A percentile compares a stretch with the other conserved stretches of the same genome.
Conservation (phyloP, 2,113 vertebrate genomes). For the Osmerus mordax region DNA sequence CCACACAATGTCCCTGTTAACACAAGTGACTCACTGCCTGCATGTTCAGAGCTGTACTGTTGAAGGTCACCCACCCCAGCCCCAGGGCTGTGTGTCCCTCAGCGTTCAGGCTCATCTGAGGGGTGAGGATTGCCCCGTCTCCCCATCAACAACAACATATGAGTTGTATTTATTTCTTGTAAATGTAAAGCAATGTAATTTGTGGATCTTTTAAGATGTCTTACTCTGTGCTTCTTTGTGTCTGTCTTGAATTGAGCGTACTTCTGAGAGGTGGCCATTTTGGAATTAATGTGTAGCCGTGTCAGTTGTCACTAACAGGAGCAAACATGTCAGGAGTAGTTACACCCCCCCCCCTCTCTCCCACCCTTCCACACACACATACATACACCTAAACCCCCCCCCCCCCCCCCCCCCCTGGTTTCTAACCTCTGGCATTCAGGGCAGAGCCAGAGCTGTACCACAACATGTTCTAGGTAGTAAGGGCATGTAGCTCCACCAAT, state of each 20-base stretch:
- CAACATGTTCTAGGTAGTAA: slow-evolving; percentile 24
- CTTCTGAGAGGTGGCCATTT: not conserved
- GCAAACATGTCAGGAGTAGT: slow-evolving; percentile 4
- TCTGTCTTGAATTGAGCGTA: not conserved
- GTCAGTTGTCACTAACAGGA: slow-evolving; percentile 19
- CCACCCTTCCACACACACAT: not conserved
- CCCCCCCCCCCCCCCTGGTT: not conserved
- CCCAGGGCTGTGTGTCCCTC: not conserved
- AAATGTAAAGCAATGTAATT: not conserved
- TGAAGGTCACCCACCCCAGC: slow-evolving; percentile 18
- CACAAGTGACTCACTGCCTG: not conserved
- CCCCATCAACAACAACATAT: not conserved
- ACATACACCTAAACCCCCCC: not conserved
- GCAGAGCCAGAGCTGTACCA: slow-evolving; percentile 28
- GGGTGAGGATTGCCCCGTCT: not conserved
- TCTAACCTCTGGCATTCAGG: slow-evolving; percentile 28
- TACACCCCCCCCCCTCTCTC: not conserved
- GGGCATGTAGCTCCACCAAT: slow-evolving; percentile 31
- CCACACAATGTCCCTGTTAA: not conserved
- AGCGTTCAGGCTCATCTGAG: not conserved
- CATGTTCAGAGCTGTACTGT: slow-evolving; percentile 4
- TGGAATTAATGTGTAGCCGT: slow-evolving; percentile 5
- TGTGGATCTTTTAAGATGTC: not conserved
- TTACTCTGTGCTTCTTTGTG: not conserved
- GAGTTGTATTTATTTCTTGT: not conserved